These are phyloP conservation scores for Incurvaria masculella DNA, from an alignment of 2,888 invertebrate species.

Conservation along the genomic window DNA sequence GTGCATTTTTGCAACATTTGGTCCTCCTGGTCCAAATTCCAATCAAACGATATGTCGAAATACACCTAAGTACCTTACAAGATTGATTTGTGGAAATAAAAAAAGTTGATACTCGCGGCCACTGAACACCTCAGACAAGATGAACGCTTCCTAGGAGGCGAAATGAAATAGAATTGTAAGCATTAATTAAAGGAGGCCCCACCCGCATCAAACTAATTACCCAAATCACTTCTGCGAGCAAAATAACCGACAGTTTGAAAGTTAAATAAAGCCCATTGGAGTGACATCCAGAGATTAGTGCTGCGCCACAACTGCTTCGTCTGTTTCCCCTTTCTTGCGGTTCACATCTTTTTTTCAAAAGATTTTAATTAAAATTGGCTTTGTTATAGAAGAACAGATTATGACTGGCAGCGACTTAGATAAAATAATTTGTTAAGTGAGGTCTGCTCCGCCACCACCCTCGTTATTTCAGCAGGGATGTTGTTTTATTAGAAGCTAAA, in stretches of 20 bases:
- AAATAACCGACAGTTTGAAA: not conserved
- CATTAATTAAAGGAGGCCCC: not conserved
- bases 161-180: not conserved
- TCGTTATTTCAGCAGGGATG: too few relatives aligned
- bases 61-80: too few relatives aligned
- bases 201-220: not conserved
- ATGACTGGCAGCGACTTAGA: conserved; percentile 27
- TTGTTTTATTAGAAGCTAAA: too few relatives aligned
- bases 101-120: too few relatives aligned
- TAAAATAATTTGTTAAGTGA: not conserved
- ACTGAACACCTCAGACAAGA: too few relatives aligned
- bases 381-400: conserved; percentile 37
- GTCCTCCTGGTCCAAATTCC: too few relatives aligned
- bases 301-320: conserved; percentile 3
- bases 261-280: not conserved
- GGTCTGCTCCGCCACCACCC: too few relatives aligned
- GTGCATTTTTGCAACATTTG: too few relatives aligned
- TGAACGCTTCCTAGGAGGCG: too few relatives aligned
- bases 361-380: conserved; percentile 40
- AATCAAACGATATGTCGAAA: too few relatives aligned
- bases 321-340: conserved; percentile 12
- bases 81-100: too few relatives aligned
- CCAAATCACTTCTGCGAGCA: not conserved
- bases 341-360: conserved; percentile 29
- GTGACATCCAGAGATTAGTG: not conserved